A percentile compares a stretch with the other conserved stretches of the same genome.
Evolutionary conservation across 2,797 vertebrate genomes (phyloP).

Genomic region (Ficedula albicollis): DNA sequence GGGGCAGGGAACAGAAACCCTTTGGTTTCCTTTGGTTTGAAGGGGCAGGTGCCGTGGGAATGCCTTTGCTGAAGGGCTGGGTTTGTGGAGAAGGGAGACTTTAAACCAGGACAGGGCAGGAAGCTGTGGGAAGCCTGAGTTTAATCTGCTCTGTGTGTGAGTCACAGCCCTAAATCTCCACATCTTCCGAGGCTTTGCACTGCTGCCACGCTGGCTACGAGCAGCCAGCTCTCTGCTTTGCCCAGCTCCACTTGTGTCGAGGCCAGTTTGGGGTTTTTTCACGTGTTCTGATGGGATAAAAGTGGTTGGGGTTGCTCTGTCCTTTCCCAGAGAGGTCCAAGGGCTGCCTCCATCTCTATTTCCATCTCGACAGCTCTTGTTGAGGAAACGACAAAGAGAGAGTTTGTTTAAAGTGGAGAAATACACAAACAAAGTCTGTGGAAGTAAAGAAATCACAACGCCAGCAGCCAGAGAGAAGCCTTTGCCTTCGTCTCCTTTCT

Average conservation of each 20-base stretch:
- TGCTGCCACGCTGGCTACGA: neutral
- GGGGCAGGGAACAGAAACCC: neutral
- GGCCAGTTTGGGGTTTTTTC: neutral
- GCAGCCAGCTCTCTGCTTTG: slow-evolving; percentile 14
- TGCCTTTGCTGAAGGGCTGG: neutral
- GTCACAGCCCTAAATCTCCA: slow-evolving; percentile 34
- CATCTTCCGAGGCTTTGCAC: neutral
- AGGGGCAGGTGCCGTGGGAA: too few species aligned
- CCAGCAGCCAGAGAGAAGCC: neutral
- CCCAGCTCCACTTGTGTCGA: neutral
- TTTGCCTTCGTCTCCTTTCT: neutral
- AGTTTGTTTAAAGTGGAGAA: slow-evolving; percentile 14
- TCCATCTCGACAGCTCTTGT: neutral
- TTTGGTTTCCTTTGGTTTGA: too few species aligned
- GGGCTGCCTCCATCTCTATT: neutral
- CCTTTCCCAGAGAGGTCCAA: neutral
- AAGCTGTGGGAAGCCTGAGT: slow-evolving; percentile 65
- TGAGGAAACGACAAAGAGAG: neutral
- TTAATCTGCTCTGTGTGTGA: slow-evolving; percentile 61
- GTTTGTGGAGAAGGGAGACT: neutral
- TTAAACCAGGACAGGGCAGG: slow-evolving; percentile 18
- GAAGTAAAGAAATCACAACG: neutral
- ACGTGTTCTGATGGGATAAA: neutral
- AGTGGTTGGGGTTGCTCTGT: neutral
- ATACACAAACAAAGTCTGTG: neutral